phyloP scores from a whole-genome alignment of 2,113 vertebrate genomes.

The Arizona elegans region DNA sequence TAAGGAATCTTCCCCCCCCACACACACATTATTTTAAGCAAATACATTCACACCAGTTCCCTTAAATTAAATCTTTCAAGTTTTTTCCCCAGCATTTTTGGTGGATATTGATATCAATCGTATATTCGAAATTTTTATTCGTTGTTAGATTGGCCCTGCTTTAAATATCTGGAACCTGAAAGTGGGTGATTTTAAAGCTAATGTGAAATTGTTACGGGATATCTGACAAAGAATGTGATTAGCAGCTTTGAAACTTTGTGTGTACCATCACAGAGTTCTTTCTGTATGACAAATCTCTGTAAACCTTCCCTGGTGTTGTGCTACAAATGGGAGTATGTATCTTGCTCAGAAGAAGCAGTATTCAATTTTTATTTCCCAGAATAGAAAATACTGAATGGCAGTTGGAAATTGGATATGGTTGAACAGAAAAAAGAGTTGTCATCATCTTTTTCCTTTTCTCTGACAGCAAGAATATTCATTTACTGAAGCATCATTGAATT shows the following conservation, averaged over 20 bases:
- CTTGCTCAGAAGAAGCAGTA: not conserved
- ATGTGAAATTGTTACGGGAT: not conserved
- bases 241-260: not conserved
- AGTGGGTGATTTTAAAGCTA: not conserved
- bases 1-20: accelerated
- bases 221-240: not conserved
- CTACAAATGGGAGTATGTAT: not conserved
- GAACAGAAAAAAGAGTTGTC: not conserved
- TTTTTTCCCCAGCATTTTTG: not conserved
- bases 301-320: not conserved
- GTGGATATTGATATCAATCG: not conserved
- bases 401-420: not conserved
- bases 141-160: not conserved
- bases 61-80: not conserved
- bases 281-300: not conserved
- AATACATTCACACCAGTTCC: not conserved
- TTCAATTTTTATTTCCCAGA: not conserved
- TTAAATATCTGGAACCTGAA: not conserved
- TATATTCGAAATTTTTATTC: not conserved
- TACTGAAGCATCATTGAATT: not conserved
- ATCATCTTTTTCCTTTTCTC: not conserved
- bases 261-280: not conserved
- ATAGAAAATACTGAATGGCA: not conserved
- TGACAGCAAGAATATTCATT: not conserved
- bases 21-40: not conserved